A percentile compares a stretch with the other conserved stretches of the same genome.
Conservation (phyloP, 2,797 vertebrate species). For the Helarctos malayanus region DNA sequence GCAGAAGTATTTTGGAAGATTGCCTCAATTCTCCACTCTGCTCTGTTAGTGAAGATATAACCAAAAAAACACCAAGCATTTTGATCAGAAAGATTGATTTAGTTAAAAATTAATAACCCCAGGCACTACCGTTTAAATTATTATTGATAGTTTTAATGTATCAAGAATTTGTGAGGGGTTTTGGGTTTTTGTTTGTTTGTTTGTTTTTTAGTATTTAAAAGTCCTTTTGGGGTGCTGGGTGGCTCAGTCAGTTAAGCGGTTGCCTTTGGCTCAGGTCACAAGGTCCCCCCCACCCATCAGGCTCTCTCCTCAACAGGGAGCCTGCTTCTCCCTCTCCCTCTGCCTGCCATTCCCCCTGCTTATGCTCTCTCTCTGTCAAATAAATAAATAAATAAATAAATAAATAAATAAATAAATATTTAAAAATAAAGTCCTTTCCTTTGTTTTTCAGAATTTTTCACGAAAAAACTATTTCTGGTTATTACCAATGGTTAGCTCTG, state of each 20-base stretch:
- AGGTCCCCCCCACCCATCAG: neutral
- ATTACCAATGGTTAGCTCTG: neutral
- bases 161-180: neutral
- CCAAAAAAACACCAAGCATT: neutral
- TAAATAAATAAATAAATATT: neutral
- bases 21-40: neutral
- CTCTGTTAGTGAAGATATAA: neutral
- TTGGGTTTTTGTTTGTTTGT: neutral
- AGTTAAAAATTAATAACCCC: neutral
- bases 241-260: neutral
- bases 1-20: neutral
- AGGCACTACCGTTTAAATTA: neutral
- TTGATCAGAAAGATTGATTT: neutral
- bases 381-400: neutral
- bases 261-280: neutral
- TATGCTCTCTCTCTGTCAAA: neutral
- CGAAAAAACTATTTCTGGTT: constrained; percentile 17
- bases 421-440: neutral
- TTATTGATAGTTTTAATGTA: neutral
- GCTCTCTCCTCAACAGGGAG: neutral
- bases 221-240: neutral
- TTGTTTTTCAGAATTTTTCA: constrained; percentile 16
- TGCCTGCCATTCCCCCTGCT: neutral
- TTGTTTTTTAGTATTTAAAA: constrained; percentile 24
- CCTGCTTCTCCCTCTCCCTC: neutral